These are phyloP conservation scores for Thermophis baileyi DNA, from an alignment of 2,113 vertebrate species.

Conservation along the genomic window DNA sequence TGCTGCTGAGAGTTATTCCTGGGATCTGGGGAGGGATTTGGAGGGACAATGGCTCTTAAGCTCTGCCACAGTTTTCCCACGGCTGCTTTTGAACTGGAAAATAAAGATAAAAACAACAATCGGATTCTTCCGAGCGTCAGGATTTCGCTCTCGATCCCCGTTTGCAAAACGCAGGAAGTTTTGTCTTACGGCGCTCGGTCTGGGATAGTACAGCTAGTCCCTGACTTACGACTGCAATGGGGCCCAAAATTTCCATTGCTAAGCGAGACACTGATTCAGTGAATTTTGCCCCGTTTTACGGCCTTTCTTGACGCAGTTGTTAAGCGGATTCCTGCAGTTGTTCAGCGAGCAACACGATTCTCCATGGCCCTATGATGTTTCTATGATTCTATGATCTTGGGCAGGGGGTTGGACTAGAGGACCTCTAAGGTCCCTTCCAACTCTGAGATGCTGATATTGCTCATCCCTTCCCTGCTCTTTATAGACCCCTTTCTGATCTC, in stretches of 20 bases:
- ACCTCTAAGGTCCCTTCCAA: not conserved
- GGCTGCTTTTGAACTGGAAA: not conserved
- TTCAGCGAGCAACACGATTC: too few relatives aligned
- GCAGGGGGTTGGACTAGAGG: not conserved
- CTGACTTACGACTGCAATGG: not conserved
- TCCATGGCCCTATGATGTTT: too few relatives aligned
- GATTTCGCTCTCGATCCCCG: not conserved
- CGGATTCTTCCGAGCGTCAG: not conserved
- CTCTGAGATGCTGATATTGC: not conserved
- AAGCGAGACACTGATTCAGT: too few relatives aligned
- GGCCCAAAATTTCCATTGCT: accelerated
- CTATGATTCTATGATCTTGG: not conserved
- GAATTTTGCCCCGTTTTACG: too few relatives aligned
- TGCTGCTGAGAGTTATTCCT: not conserved
- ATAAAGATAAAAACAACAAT: not conserved
- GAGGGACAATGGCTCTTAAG: not conserved
- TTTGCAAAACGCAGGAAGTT: not conserved
- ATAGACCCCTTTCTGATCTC: not conserved
- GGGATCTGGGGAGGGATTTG: not conserved
- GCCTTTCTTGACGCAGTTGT: too few relatives aligned
- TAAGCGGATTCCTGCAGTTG: too few relatives aligned
- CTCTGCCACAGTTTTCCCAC: not conserved
- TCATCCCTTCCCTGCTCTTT: not conserved
- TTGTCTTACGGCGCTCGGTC: not conserved
- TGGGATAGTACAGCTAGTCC: not conserved